Base-by-base conservation (phyloP, 2,888 invertebrate genomes). In the Nemotelus pantherinus region DNA sequence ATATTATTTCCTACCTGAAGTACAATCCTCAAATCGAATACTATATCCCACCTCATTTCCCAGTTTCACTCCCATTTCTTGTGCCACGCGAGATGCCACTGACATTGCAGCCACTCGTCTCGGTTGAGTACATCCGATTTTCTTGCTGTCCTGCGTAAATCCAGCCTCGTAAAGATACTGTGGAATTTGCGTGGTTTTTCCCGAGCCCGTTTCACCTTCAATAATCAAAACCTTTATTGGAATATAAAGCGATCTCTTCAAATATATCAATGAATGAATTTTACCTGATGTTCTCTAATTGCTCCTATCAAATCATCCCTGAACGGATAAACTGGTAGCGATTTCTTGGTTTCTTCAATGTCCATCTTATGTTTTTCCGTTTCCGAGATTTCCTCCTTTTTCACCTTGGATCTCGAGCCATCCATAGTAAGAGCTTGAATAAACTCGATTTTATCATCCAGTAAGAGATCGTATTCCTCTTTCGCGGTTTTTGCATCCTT, bases 91-190 rank as follows among this genome's bases (percentile, higher is more conserved):
- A 3, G 98, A 94, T 41, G 99, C 96, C 43, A 99, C 99, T n/a
- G 97, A 97, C 99, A 99, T 99, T 2, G 99, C 98, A 43, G 99
- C 99, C 2, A 99, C 99, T 86, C 99, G 90, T 81, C 99, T 89
- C 0, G 99, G 99, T 86, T 98, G 98, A 0, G 99, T 99, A 84
- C 99, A 99, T 0, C 98, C 99, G 83, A 99, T 95, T 87, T 94
- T 93, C 88, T 95, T 96, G 55, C 92, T 93, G 84, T 93, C 92
- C 72, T 91, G 88, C 1, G 95, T 94, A 83, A 94, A 96, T 2
- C 96, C 99, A 67, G 97, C 94, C 85, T 99, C 98, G 85, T 97
- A 93, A 7, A 99, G 89, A 88, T 99, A 99, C 87, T 99, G 99
- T 0, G 99, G 99, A 82, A 99, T 96, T 89, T 99, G 99, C 6